Evolutionary conservation across 2,797 vertebrate genomes (phyloP).

Genomic region (Urophycis tenuis): DNA sequence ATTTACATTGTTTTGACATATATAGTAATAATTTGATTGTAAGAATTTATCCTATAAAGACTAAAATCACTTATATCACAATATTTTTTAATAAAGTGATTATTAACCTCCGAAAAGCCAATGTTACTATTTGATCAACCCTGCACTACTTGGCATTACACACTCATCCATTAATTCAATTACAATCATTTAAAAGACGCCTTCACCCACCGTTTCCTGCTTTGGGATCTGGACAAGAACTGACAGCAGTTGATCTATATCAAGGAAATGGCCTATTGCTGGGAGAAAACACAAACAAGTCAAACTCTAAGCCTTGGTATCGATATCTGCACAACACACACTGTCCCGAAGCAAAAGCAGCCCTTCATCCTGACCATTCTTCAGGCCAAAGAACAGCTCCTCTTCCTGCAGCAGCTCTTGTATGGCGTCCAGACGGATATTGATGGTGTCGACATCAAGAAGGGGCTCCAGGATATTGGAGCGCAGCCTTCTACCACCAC

Average conservation of each 20-base stretch:
- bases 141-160: neutral
- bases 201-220: too few relatives aligned
- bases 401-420: constrained; percentile 90
- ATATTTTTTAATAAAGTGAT: neutral
- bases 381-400: constrained; percentile 89
- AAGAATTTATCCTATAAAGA: too few relatives aligned
- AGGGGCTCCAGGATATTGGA: constrained; percentile 93
- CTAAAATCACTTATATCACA: neutral
- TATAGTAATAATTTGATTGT: too few relatives aligned
- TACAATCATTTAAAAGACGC: neutral
- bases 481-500: constrained; percentile 86
- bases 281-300: constrained; percentile 22
- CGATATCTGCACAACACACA: neutral
- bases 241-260: constrained; percentile 93
- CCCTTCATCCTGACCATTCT: constrained; percentile 72
- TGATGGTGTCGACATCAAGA: constrained; percentile 84
- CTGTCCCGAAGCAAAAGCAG: neutral
- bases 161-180: neutral
- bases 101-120: neutral
- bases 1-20: too few relatives aligned
- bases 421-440: constrained; percentile 83
- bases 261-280: constrained; percentile 91
- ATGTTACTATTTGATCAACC: neutral
- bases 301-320: constrained; percentile 3
- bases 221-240: constrained; percentile 94